phyloP scores from a whole-genome alignment of 2,888 invertebrate genomes.

The Leptura quadrifasciata region DNA sequence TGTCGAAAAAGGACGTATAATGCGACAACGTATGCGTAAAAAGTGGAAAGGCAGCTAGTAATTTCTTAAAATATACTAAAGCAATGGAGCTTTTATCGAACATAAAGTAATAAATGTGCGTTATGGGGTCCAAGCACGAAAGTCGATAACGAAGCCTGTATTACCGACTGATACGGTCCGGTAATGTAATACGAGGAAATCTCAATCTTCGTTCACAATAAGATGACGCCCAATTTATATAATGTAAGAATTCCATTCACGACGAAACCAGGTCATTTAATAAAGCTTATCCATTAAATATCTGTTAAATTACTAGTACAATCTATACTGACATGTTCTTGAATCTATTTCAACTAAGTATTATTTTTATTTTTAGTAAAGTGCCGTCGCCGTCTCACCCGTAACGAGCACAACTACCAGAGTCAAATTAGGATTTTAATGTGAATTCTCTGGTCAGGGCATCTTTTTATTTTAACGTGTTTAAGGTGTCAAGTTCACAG shows the following conservation, averaged over 20 bases:
- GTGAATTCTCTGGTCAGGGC: too few relatives aligned
- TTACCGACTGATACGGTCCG: constrained; percentile 63
- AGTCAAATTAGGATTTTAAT: too few relatives aligned
- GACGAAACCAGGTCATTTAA: background rate
- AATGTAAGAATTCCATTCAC: background rate
- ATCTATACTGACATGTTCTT: too few relatives aligned
- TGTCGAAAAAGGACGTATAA: constrained; percentile 62
- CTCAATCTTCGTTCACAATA: constrained; percentile 14
- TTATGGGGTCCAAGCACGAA: constrained; percentile 72
- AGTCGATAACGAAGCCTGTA: constrained; percentile 67
- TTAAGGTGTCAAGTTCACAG: too few relatives aligned
- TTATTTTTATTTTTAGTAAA: too few relatives aligned
- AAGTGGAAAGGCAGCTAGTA: constrained; percentile 58
- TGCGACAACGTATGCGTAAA: constrained; percentile 57
- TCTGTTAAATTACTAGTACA: too few relatives aligned
- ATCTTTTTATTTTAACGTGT: too few relatives aligned
- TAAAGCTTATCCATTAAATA: too few relatives aligned
- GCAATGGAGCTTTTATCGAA: constrained; percentile 70
- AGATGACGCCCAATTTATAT: constrained; percentile 14
- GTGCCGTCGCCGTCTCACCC: too few relatives aligned
- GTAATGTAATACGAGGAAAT: constrained; percentile 34
- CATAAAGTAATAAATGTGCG: constrained; percentile 70
- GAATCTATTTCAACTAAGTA: too few relatives aligned
- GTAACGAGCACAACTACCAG: too few relatives aligned
- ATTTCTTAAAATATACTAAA: constrained; percentile 71